phyloP scores from a whole-genome alignment of 2,888 invertebrate species.

The Stenchaetothrips biformis region DNA sequence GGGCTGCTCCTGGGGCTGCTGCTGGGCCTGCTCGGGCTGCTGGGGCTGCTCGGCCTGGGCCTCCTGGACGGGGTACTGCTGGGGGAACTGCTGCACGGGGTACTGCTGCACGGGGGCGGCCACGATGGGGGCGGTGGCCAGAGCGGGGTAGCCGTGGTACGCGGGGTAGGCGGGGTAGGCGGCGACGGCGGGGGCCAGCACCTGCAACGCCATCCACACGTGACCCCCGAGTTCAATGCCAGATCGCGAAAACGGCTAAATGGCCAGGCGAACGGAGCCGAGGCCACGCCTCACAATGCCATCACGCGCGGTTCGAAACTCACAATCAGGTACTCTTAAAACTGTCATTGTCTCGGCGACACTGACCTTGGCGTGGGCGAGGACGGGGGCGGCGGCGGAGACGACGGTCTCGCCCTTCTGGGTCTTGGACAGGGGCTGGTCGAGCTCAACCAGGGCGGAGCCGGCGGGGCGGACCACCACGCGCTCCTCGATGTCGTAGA shows the following conservation, averaged over 20 bases:
- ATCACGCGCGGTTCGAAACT: too few species aligned
- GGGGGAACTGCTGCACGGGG: constrained; percentile 33
- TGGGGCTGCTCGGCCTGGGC: constrained; percentile 32
- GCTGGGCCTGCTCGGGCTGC: constrained; percentile 32
- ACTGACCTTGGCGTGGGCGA: constrained; percentile 34
- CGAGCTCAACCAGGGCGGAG: constrained; percentile 56
- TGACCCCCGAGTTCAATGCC: constrained; percentile 27
- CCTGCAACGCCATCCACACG: neutral
- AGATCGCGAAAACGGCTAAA: too few species aligned
- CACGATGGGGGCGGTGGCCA: constrained; percentile 35
- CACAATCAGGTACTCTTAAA: too few species aligned
- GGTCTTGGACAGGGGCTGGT: constrained; percentile 55
- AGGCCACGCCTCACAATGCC: too few species aligned
- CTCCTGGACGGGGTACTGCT: constrained; percentile 34
- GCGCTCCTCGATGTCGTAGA: constrained; percentile 59
- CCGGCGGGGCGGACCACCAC: constrained; percentile 57
- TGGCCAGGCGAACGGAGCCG: too few species aligned
- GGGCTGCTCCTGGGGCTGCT: constrained; percentile 2
- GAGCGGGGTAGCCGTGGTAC: constrained; percentile 16
- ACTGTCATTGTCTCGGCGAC: too few species aligned
- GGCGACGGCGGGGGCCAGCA: constrained; percentile 18
- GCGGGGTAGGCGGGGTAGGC: constrained; percentile 10
- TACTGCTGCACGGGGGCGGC: constrained; percentile 31
- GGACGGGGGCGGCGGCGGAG: constrained; percentile 32
- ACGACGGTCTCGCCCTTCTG: constrained; percentile 50